Evolutionary conservation across 2,888 invertebrate species (phyloP), one percentile per base, ranked within the genome.

Genomic region (Sphecodes monilicornis): DNA sequence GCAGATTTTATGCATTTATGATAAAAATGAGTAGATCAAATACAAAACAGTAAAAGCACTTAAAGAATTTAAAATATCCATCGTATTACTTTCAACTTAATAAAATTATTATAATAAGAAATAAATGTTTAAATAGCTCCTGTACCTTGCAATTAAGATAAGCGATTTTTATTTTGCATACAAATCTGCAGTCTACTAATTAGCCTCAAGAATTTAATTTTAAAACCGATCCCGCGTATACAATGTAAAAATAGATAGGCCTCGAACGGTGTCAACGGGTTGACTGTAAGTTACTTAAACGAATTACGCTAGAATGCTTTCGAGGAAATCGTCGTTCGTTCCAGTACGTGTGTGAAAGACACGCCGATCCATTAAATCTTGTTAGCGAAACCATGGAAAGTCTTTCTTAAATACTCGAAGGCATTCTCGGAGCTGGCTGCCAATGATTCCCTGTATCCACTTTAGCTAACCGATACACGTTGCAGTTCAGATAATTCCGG

Each of bases 381-480:
- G 76, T 68, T 68, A 68, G 46, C 50, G 68, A 50, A 76, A 68
- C 68, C 60, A 57, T 39, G 66, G 46, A 46, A 76, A 68, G 36
- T 32, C 66, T 26, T 68, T 76, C 29, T 46, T 29, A 68, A 68
- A 39, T 43, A 60, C 29, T 60, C 22, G 74, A 18, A 43, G 64
- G n/a, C 74, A 26, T 64, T 64, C 60, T 43, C 32, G 32, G 46
- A 32, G 26, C 64, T n/a, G 46, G 75, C 29, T 26, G 43, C 43
- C 64, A 46, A 46, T 66, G 29, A 64, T 75, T 66, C 64, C 46
- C 18, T 46, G 75, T 66, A 75, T 46, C 66, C 75, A 75, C 64
- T 75, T 75, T 66, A 75, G 46, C 41, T 66, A 75, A 75, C n/a
- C n/a, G 64, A 16, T 32, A 66, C 32, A 16, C 36, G 74, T 18